These are phyloP conservation scores for Calonectris borealis DNA, from an alignment of 2,113 vertebrate species.

Conservation along the genomic window DNA sequence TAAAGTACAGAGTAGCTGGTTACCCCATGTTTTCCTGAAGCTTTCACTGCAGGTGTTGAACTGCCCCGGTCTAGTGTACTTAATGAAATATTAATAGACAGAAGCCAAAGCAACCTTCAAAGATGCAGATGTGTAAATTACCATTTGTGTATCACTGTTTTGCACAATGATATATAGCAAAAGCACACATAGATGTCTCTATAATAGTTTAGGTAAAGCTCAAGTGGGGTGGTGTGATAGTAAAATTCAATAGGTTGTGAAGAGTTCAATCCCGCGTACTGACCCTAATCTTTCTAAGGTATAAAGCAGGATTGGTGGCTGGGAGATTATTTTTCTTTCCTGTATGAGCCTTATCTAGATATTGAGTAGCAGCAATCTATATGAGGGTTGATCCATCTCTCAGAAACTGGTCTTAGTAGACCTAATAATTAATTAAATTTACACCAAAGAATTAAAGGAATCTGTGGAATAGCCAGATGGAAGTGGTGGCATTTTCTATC, in stretches of 20 bases:
- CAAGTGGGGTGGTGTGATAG: not conserved
- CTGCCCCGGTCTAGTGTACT: not conserved
- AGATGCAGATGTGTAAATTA: not conserved
- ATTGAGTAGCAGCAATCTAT: not conserved
- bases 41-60: not conserved
- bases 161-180: not conserved
- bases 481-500: not conserved
- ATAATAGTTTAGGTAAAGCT: not conserved
- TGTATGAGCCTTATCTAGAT: not conserved
- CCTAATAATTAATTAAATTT: not conserved
- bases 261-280: not conserved
- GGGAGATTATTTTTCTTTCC: not conserved
- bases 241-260: not conserved
- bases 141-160: not conserved
- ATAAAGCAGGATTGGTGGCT: not conserved
- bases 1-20: not conserved
- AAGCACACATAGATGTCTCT: not conserved
- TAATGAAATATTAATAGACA: not conserved
- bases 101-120: not conserved
- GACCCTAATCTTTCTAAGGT: not conserved
- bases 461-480: not conserved
- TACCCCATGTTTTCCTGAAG: not conserved
- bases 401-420: not conserved
- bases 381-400: not conserved
- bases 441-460: not conserved